These are phyloP conservation scores for Caradrina kadenii DNA, from an alignment of 2,888 invertebrate species.

Conservation along the genomic window DNA sequence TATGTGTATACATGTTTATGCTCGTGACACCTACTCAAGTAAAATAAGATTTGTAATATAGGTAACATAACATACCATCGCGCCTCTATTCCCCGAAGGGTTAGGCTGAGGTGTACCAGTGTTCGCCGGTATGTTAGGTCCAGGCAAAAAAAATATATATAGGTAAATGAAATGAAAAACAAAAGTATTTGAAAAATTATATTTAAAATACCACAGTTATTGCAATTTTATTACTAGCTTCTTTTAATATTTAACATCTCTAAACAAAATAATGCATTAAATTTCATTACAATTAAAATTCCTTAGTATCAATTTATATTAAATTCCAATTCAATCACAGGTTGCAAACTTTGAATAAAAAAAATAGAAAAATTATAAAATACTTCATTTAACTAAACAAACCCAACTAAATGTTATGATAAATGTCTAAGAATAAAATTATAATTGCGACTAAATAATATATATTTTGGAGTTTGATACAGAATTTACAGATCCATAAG, in stretches of 20 bases:
- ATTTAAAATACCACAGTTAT: constrained; percentile 53
- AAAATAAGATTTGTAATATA: no score
- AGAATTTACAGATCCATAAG: background rate
- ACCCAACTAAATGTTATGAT: background rate
- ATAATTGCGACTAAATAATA: constrained; percentile 24
- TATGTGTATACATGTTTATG: no score
- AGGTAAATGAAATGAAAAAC: background rate
- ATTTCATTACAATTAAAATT: background rate
- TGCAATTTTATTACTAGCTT: constrained; percentile 48
- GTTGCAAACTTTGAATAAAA: background rate
- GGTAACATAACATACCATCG: no score
- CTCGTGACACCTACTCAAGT: no score
- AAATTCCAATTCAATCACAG: background rate
- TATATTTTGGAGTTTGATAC: background rate
- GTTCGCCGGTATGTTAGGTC: no score
- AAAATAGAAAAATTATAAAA: background rate
- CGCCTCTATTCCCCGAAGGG: no score
- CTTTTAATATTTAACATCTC: constrained; percentile 12
- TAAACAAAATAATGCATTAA: background rate
- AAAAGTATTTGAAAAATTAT: constrained; percentile 2
- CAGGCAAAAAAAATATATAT: no score
- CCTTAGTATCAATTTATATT: background rate
- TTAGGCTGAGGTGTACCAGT: no score
- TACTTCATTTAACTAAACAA: constrained; percentile 5
- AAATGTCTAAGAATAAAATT: background rate